A percentile compares a stretch with the other conserved stretches of the same genome.
Conservation (phyloP, 2,888 invertebrate species). For the Agapostemon virescens region DNA sequence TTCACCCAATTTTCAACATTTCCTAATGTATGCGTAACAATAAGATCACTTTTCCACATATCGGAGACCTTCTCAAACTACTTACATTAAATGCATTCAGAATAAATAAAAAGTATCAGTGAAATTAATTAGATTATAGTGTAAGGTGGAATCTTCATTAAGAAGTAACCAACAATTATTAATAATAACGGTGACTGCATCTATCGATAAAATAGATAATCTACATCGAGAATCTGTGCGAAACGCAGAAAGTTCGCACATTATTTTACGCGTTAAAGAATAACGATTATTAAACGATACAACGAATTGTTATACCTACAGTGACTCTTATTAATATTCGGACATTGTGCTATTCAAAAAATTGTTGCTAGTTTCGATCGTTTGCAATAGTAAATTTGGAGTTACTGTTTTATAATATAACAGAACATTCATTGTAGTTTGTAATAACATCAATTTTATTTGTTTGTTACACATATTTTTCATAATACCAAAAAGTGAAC, state of each 20-base stretch:
- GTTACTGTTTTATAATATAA: too few relatives aligned
- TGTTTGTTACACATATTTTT: too few relatives aligned
- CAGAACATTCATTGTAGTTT: too few relatives aligned
- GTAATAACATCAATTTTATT: too few relatives aligned
- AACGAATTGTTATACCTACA: too few relatives aligned
- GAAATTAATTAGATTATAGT: neutral
- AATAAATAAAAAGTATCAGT: too few relatives aligned
- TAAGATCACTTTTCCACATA: neutral
- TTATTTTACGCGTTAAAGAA: neutral
- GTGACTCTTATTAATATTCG: too few relatives aligned
- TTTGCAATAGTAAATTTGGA: too few relatives aligned
- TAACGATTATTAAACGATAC: neutral
- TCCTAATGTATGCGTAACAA: neutral
- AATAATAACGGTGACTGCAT: neutral
- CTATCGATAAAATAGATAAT: neutral
- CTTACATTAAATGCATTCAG: neutral
- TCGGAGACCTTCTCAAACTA: neutral
- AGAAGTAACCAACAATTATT: neutral
- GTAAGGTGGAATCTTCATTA: neutral
- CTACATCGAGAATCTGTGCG: neutral
- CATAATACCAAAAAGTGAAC: too few relatives aligned
- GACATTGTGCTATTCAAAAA: too few relatives aligned
- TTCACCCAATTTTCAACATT: neutral
- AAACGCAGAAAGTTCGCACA: neutral
- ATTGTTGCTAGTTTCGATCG: too few relatives aligned